These are phyloP conservation scores for Potamilus streckersoni DNA, from an alignment of 1,140 invertebrate species.

Conservation along the genomic window DNA sequence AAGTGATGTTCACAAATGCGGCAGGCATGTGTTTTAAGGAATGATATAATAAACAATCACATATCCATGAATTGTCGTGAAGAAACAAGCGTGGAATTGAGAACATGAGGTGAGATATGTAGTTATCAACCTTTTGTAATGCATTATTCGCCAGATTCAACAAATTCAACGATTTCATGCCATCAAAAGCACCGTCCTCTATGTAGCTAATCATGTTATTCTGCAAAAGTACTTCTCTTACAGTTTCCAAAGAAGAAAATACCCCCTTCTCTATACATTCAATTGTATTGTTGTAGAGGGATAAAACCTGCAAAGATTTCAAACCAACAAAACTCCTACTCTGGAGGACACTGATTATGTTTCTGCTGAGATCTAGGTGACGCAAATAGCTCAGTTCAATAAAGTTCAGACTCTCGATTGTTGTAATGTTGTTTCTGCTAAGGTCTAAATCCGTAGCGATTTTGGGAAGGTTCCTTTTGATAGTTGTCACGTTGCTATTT, in stretches of 20 bases:
- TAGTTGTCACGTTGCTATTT: constrained; percentile 10
- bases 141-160: constrained; percentile 12
- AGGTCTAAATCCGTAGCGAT: constrained; percentile 19
- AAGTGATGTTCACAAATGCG: constrained; percentile 14
- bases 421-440: constrained; percentile 19
- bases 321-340: constrained; percentile 15
- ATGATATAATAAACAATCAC: constrained; percentile 25
- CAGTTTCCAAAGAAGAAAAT: constrained; percentile 9
- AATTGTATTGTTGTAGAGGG: constrained; percentile 10
- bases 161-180: constrained; percentile 10
- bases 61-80: constrained; percentile 17
- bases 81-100: constrained; percentile 9
- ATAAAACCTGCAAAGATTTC: not conserved
- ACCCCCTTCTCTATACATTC: constrained; percentile 10
- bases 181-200: constrained; percentile 19
- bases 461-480: constrained; percentile 13
- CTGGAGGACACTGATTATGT: constrained; percentile 3
- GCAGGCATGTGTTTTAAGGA: constrained; percentile 1
- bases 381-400: constrained; percentile 6
- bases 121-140: constrained; percentile 16
- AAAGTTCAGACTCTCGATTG: constrained; percentile 12
- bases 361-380: constrained; percentile 14
- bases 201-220: constrained; percentile 13
- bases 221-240: constrained; percentile 14
- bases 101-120: constrained; percentile 16